A percentile compares a stretch with the other conserved stretches of the same genome.
Evolutionary conservation across 2,888 invertebrate species (phyloP).

Genomic region (Chironomus riparius): DNA sequence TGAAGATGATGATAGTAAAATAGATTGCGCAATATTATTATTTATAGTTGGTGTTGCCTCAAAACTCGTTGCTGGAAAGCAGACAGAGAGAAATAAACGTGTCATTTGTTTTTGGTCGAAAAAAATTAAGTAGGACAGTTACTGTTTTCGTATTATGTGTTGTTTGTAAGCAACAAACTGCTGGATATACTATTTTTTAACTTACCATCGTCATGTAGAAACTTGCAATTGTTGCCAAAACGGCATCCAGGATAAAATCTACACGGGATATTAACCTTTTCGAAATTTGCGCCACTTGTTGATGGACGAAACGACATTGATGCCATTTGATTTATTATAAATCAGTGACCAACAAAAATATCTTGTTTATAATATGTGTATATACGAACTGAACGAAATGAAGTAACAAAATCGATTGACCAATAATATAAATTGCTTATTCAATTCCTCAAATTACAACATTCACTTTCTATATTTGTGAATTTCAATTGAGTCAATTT

Average conservation of each 20-base stretch:
- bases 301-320: neutral
- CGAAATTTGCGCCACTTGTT: neutral
- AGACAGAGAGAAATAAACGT: neutral
- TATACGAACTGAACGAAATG: too few relatives aligned
- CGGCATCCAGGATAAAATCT: neutral
- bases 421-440: neutral
- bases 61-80: neutral
- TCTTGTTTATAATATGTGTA: too few relatives aligned
- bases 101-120: neutral
- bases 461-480: neutral
- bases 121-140: neutral
- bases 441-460: neutral
- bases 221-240: slow-evolving; percentile 4
- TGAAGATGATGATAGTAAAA: neutral
- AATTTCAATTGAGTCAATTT: too few relatives aligned
- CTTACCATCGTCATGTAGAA: slow-evolving; percentile 13
- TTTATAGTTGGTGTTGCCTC: neutral
- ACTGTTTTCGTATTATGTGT: neutral
- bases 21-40: neutral
- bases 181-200: neutral
- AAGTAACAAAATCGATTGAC: neutral
- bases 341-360: too few relatives aligned
- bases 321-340: neutral
- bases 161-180: neutral
- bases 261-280: slow-evolving; percentile 10